phyloP scores from a whole-genome alignment of 2,797 vertebrate species.

The Lepus townsendii region DNA sequence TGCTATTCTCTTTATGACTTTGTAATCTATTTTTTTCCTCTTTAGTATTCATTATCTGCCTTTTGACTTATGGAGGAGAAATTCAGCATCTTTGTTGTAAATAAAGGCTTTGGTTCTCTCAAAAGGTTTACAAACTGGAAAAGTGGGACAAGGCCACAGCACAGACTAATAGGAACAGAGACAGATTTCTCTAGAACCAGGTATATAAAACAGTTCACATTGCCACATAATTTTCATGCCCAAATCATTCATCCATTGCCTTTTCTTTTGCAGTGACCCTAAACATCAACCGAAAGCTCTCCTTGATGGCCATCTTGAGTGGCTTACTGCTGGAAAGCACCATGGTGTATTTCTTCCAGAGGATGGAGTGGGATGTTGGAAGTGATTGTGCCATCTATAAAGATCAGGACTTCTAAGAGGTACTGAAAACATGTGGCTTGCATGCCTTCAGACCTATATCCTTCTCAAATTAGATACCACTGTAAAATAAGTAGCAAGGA shows the following conservation, averaged over 20 bases:
- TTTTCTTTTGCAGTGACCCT: slow-evolving; percentile 92
- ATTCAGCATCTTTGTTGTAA: background rate
- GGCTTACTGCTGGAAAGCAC: slow-evolving; percentile 93
- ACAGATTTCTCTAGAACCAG: background rate
- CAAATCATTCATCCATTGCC: background rate
- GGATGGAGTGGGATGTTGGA: slow-evolving; percentile 88
- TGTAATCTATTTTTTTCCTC: background rate
- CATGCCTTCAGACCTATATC: background rate
- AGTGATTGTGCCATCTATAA: slow-evolving; percentile 67
- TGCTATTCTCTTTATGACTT: background rate
- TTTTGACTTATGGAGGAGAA: background rate
- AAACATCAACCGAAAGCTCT: slow-evolving; percentile 92
- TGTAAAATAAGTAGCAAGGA: background rate
- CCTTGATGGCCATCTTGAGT: slow-evolving; percentile 90
- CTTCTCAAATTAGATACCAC: background rate
- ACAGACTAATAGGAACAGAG: background rate
- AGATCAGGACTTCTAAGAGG: slow-evolving; percentile 74
- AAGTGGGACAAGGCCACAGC: background rate
- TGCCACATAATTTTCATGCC: background rate
- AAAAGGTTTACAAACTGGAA: background rate
- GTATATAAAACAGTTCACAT: background rate
- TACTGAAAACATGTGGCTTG: background rate
- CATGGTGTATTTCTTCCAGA: slow-evolving; percentile 88
- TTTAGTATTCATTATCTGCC: background rate
- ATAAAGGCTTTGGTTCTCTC: background rate